Base-by-base conservation (phyloP, 2,113 vertebrate genomes). In the Egretta garzetta region DNA sequence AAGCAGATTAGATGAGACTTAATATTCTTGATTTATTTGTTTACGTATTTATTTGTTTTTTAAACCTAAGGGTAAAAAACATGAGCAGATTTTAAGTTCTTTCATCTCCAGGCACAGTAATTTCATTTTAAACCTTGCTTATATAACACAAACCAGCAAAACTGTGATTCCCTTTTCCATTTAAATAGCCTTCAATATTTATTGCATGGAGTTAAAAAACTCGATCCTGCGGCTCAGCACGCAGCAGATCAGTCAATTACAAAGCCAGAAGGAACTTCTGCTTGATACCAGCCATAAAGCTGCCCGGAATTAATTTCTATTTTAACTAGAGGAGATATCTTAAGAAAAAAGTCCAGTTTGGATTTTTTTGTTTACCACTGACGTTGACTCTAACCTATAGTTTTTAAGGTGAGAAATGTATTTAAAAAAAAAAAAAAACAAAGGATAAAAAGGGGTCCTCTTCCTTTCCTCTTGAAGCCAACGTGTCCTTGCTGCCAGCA, bases 21-120 rank as follows among this genome's bases (percentile, higher is more conserved):
- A 93, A 96, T 96, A 93, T 90, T 93, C 88, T 82, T 97, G 96
- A 96, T 97, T 93, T 97, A 96, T 96, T 95, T 97, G 96, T 96
- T 97, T 96, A 97, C 14, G 3, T 81, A 91, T 95, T 95, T 96
- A 90, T 91, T 95, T 93, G 60, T 49, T 91, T 96, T 96, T 90
- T 93, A 90, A 96, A 96, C 95, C 96, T 94, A 37, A 96, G 95
- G 96, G 87, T 91, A 86, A 92, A 86, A 96, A 90, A 27, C 77
- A 50, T 1, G 4, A 94, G 74, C 79, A 87, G 87, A 92, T 93
- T 92, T 92, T 82, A 76, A 90, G 77, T 94, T 86, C 87, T 91
- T 95, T 86, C 90, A 73, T 97, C 95, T 96, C 74, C 87, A 80
- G 92, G 74, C 96, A 62, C 74, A 88, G 84, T 90, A 96, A 96